Conservation (phyloP, 2,797 vertebrate genomes). For the Chelmon rostratus region DNA sequence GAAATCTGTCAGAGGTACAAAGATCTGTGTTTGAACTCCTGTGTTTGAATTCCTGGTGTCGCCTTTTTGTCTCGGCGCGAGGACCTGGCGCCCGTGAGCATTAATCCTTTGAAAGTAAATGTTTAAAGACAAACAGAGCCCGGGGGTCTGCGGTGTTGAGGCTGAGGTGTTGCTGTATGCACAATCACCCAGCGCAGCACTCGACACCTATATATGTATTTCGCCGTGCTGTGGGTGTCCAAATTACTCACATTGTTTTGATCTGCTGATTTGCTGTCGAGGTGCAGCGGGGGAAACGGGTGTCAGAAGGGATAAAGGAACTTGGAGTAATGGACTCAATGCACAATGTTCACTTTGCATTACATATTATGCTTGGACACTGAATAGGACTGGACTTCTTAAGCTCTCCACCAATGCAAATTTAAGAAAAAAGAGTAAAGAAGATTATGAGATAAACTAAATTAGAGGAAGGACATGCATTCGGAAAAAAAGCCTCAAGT, state of each 20-base stretch:
- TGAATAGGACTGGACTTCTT: conserved; percentile 10
- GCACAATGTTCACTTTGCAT: conserved; percentile 39
- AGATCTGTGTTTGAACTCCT: conserved; percentile 90
- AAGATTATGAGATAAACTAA: conserved; percentile 3
- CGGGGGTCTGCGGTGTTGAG: conserved; percentile 89
- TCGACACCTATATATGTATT: conserved; percentile 80
- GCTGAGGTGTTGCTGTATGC: conserved; percentile 90
- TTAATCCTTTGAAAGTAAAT: conserved; percentile 94
- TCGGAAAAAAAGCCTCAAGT: conserved; percentile 7
- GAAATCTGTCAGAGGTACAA: conserved; percentile 89
- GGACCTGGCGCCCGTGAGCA: conserved; percentile 87
- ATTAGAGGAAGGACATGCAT: background rate
- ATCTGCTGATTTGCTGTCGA: conserved; percentile 68
- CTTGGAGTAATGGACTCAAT: conserved; percentile 19
- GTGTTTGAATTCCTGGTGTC: conserved; percentile 91
- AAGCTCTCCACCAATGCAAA: conserved; percentile 7
- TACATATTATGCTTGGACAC: conserved; percentile 19
- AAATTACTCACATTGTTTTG: conserved; percentile 76
- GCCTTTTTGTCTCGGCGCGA: conserved; percentile 92
- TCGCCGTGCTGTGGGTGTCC: conserved; percentile 62
- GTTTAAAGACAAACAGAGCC: conserved; percentile 94
- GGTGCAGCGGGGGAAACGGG: conserved; percentile 18
- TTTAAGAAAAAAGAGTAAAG: conserved; percentile 14
- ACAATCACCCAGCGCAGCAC: conserved; percentile 78
- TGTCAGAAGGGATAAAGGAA: conserved; percentile 52